Conservation (phyloP, 1,140 invertebrate genomes). For the Megalonaias nervosa region DNA sequence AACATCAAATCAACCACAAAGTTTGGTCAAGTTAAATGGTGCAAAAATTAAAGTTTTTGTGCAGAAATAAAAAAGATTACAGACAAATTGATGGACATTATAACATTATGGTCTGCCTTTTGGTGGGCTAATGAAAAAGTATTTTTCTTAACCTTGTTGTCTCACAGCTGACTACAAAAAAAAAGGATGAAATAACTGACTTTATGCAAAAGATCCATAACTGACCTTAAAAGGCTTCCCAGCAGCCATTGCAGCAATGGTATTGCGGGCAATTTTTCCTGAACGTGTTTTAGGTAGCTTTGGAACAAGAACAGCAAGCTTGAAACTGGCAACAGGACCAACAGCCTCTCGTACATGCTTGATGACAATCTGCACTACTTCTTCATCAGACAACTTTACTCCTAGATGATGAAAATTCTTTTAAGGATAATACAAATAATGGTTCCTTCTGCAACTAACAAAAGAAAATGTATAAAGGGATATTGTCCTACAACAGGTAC, state of each 20-base stretch:
- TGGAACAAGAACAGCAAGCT: slow-evolving; percentile 81
- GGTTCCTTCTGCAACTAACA: too few relatives aligned
- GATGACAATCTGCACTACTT: slow-evolving; percentile 67
- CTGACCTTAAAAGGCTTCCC: slow-evolving; percentile 82
- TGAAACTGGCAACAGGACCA: slow-evolving; percentile 92
- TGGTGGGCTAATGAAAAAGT: too few relatives aligned
- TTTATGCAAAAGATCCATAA: neutral
- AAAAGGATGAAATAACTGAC: neutral
- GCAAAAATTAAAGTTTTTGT: too few relatives aligned
- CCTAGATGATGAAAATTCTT: slow-evolving; percentile 24
- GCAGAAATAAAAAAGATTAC: too few relatives aligned
- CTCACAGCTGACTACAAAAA: neutral
- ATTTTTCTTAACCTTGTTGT: too few relatives aligned
- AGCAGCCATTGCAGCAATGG: slow-evolving; percentile 85
- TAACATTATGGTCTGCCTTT: too few relatives aligned
- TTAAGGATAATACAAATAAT: too few relatives aligned
- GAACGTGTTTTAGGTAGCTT: slow-evolving; percentile 85
- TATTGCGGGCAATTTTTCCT: slow-evolving; percentile 88
- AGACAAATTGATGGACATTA: too few relatives aligned
- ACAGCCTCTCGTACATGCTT: slow-evolving; percentile 82
- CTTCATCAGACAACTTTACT: slow-evolving; percentile 41
- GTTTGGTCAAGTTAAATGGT: too few relatives aligned
- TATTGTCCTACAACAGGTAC: too few relatives aligned
- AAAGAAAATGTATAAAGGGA: too few relatives aligned
- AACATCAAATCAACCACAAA: too few relatives aligned